A percentile compares a stretch with the other conserved stretches of the same genome.
Evolutionary conservation across 2,797 vertebrate species (phyloP).

Genomic region (Peromyscus melanophrys): DNA sequence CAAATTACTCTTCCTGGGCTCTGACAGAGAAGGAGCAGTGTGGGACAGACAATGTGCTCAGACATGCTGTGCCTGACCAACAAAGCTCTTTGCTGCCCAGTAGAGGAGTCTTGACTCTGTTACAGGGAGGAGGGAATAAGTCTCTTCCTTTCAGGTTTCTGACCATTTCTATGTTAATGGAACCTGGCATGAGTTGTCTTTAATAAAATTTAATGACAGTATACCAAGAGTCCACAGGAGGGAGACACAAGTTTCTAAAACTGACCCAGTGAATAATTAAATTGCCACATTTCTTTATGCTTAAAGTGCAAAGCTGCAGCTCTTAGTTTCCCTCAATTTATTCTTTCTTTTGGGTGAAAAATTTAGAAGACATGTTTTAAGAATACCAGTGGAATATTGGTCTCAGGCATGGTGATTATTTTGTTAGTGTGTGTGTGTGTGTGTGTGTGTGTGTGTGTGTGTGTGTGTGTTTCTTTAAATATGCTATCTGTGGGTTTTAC

Average conservation of each 20-base stretch:
- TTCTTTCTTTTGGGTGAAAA: background rate
- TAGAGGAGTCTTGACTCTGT: background rate
- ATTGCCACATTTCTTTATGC: background rate
- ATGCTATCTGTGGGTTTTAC: background rate
- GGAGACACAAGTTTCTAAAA: constrained; percentile 56
- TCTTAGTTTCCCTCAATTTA: background rate
- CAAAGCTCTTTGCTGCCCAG: background rate
- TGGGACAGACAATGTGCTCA: background rate
- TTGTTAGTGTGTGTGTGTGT: background rate
- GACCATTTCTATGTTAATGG: background rate
- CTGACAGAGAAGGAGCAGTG: background rate
- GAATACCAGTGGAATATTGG: background rate
- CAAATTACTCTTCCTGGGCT: background rate
- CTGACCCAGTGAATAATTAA: constrained; percentile 26
- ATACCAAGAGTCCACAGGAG: constrained; percentile 41
- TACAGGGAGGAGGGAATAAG: background rate
- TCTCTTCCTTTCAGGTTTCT: background rate
- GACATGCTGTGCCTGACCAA: no score
- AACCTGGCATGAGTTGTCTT: background rate
- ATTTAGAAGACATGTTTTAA: constrained; percentile 5
- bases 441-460: no score
- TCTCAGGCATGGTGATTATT: background rate
- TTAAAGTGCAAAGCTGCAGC: background rate
- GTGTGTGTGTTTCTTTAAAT: background rate
- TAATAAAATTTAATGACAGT: constrained; percentile 7